Percentiles rank a stretch among this genome's conserved stretches.
phyloP scores from a whole-genome alignment of 1,140 invertebrate genomes.

The Lutraria rhynchaena region DNA sequence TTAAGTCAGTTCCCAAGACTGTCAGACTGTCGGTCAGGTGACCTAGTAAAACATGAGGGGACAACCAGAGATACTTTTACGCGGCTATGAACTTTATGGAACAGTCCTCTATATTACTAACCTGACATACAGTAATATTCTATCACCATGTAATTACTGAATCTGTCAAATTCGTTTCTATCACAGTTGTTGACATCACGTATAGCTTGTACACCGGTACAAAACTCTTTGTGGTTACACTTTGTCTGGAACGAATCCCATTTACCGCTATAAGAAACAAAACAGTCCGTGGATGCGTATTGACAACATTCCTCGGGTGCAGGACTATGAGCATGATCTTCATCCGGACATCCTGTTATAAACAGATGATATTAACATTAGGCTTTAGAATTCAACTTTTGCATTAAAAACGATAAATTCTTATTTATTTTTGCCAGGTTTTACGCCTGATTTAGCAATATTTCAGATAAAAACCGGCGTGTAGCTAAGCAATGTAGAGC shows the following conservation, averaged over 20 bases:
- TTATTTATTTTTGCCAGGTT: not conserved
- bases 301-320: slow-evolving; percentile 13
- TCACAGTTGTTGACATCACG: slow-evolving; percentile 9
- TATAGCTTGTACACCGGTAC: slow-evolving; percentile 5
- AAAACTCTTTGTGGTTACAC: slow-evolving; percentile 9
- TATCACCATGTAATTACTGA: slow-evolving; percentile 40
- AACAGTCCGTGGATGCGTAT: slow-evolving; percentile 20
- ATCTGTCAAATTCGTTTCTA: not conserved
- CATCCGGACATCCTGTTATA: slow-evolving; percentile 7
- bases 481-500: not conserved
- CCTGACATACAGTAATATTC: slow-evolving; percentile 43
- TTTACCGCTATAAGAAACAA: slow-evolving; percentile 1
- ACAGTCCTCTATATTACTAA: too few relatives aligned
- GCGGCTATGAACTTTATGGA: too few relatives aligned
- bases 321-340: not conserved
- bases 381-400: too few relatives aligned
- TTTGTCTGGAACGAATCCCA: not conserved
- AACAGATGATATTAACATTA: too few relatives aligned
- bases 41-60: too few relatives aligned
- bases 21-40: too few relatives aligned
- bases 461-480: not conserved
- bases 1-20: too few relatives aligned
- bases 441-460: not conserved
- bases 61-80: too few relatives aligned
- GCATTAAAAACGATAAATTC: not conserved